Evolutionary conservation across 2,113 vertebrate species (phyloP), one percentile per base, ranked within the genome.

Genomic region (Colinus virginianus): DNA sequence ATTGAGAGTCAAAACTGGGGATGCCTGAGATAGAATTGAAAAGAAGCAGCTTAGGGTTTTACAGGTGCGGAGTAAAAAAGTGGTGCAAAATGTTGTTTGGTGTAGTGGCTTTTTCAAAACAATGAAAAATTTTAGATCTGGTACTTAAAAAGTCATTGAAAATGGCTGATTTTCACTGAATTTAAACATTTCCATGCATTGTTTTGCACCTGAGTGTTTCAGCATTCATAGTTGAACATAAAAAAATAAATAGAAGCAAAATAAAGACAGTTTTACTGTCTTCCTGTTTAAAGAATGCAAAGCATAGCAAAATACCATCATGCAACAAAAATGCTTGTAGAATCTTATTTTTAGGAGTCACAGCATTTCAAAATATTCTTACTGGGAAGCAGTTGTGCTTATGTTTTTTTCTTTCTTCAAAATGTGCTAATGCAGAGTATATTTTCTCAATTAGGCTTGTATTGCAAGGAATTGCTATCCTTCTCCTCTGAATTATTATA

Each of bases 401-500:
- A 17, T 0, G 0, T 6, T 48, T 82, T 82, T 71, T 88, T 71
- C 11, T 38, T 42, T 61, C 55, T 82, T 63, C 59, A 43, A 58
- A 38, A 79, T 43, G 90, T 94, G 36, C 18, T 63, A 25, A 72
- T 46, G 6, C 64, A 30, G 77, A 74, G 9, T 82, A 6, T 94
- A 1, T 95, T 51, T 97, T 91, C 89, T 83, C 78, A n/a, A 90
- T 92, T 91, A 99, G 99, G 99, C 99, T 82, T 99, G 99, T 87
- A 98, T 98, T 96, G 98, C 98, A 64, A 98, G 99, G 96, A 99
- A 99, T 92, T 99, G 99, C 96, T 99, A 99, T 96, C 99, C 99
- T 70, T 99, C 99, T 56, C 99, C 99, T 48, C 97, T 99, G 94
- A 99, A 99, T 98, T 99, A 99, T 92, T 99, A 99, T 97, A 99